phyloP scores from a whole-genome alignment of 2,888 invertebrate genomes.

The Zygothrica quintamaculata region DNA sequence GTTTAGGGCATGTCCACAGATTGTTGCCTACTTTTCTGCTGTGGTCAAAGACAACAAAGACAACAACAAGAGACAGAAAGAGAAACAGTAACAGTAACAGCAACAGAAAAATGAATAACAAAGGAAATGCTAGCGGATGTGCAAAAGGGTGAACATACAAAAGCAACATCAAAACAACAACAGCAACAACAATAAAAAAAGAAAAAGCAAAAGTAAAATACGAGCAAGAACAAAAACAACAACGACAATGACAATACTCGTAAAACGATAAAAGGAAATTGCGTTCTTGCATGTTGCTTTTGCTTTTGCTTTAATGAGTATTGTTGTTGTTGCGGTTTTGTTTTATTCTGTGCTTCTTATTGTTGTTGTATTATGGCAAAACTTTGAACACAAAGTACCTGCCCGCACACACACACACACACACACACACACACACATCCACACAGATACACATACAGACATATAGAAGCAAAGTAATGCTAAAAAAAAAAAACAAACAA shows the following conservation, averaged over 20 bases:
- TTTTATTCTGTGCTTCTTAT: constrained; percentile 13
- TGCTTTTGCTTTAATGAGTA: constrained; percentile 6
- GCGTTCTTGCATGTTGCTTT: constrained; percentile 57
- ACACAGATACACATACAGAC: constrained; percentile 6
- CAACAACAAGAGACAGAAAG: too few species aligned
- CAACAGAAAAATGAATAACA: constrained; percentile 24
- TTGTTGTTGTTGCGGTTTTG: constrained; percentile 29
- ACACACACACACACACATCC: neutral
- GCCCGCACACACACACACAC: constrained; percentile 2
- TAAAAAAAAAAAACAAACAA: too few species aligned
- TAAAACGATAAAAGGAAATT: constrained; percentile 54
- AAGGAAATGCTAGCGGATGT: constrained; percentile 55
- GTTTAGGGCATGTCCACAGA: constrained; percentile 7
- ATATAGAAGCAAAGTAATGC: neutral
- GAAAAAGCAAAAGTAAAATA: constrained; percentile 25
- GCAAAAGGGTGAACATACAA: constrained; percentile 34
- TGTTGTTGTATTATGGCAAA: constrained; percentile 23
- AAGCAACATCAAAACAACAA: constrained; percentile 35
- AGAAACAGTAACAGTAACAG: constrained; percentile 2
- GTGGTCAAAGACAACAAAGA: constrained; percentile 16
- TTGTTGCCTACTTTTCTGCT: constrained; percentile 49
- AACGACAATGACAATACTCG: neutral
- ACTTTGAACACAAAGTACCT: constrained; percentile 16
- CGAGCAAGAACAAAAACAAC: constrained; percentile 7
- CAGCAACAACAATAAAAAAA: constrained; percentile 11